Percentiles rank a stretch among this genome's conserved stretches.
These are phyloP conservation scores for Toxotes lorentzi DNA, from an alignment of 2,797 vertebrate genomes.

Conservation along the genomic window DNA sequence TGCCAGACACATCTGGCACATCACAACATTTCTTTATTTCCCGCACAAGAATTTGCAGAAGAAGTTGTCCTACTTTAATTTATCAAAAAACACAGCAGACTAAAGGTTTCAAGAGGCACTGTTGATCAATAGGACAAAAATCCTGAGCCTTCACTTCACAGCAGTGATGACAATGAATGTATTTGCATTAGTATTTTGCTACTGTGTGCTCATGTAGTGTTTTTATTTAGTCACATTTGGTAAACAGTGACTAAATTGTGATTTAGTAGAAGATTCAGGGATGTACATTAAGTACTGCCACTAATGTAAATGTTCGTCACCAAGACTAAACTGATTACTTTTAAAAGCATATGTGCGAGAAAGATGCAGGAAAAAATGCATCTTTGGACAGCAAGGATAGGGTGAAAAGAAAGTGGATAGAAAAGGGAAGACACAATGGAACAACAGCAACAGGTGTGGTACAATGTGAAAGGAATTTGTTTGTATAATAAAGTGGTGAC, in stretches of 20 bases:
- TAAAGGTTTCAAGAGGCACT: not conserved
- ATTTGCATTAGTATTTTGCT: conserved; percentile 39
- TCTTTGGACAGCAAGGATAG: conserved; percentile 26
- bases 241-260: conserved; percentile 9
- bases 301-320: not conserved
- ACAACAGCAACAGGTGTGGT: conserved; percentile 26
- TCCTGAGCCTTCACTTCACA: conserved; percentile 62
- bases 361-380: not conserved
- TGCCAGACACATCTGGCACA: not conserved
- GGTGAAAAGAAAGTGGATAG: conserved; percentile 40
- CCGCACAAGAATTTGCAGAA: not conserved
- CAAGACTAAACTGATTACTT: not conserved
- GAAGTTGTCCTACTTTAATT: not conserved
- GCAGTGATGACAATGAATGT: conserved; percentile 39
- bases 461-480: not conserved
- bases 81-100: not conserved
- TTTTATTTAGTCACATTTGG: conserved; percentile 21
- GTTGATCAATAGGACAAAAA: conserved; percentile 73
- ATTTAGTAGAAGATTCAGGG: conserved; percentile 3
- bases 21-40: not conserved
- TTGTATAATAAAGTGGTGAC: not conserved
- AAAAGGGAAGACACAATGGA: conserved; percentile 44
- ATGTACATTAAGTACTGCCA: not conserved
- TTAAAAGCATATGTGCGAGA: not conserved
- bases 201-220: not conserved